Evolutionary conservation across 2,113 vertebrate species (phyloP), one percentile per base, ranked within the genome.

Genomic region (Sylvilagus bachmani): DNA sequence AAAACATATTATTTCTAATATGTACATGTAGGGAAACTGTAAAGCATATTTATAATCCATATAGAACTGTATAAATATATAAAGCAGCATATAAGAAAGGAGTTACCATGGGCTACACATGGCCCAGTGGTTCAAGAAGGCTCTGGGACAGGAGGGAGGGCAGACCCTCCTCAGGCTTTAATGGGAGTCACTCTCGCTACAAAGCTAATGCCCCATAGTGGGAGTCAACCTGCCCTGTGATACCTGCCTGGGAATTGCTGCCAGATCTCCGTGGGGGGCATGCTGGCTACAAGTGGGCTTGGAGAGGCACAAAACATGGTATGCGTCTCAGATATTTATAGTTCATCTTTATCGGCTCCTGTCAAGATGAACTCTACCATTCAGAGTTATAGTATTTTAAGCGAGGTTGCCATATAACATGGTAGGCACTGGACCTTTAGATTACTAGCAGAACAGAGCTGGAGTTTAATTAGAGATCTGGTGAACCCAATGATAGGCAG

Each of bases 211-310:
- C 33, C 16, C 9, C 2, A 0, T 17, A 17, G 51, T 12, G 13
- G 58, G 16, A 21, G 38, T 79, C 61, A 33, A 1, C 55, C 53
- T 86, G 0, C 53, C 10, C 4, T 36, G 11, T 16, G 49, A 33
- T 14, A 71, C 25, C 19, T 16, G 22, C 22, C 0, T 13, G 17
- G 24, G 21, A 17, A 8, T 6, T 19, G 12, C 62, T 33, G 5
- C 61, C 21, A 25, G 33, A 3, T 73, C 64, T 73, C 22, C 49
- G 3, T 0, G 1, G 25, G 29, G 31, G 12, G 62, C 0, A 0
- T 11, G 7, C 29, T 6, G 7, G 24, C 27, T 21, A 19, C 19
- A 33, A 38, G 21, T 36, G 29, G 7, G 24, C 21, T 71, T 67
- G 49, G 49, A 21, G 66, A 79, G 38, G 31, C 88, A 79, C 64